These are phyloP conservation scores for Knipowitschia caucasica DNA, from an alignment of 2,797 vertebrate species.

Conservation along the genomic window DNA sequence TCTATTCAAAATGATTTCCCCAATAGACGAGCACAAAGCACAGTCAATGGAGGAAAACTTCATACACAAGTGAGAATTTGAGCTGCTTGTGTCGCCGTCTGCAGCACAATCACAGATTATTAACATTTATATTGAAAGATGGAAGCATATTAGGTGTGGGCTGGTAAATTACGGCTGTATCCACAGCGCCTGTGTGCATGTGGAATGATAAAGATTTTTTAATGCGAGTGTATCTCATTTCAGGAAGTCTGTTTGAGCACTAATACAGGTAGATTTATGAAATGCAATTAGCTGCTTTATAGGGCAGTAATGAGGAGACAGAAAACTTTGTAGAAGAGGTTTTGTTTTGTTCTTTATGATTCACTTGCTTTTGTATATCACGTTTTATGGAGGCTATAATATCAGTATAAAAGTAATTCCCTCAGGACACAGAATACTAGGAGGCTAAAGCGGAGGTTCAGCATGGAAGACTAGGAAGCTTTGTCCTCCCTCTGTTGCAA, in stretches of 20 bases:
- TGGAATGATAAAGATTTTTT: slow-evolving; percentile 18
- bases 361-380: too few species aligned
- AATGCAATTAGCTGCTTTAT: slow-evolving; percentile 24
- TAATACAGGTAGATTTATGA: slow-evolving; percentile 53
- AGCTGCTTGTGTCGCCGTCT: slow-evolving; percentile 35
- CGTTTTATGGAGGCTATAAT: background rate
- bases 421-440: slow-evolving; percentile 29
- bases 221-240: slow-evolving; percentile 46
- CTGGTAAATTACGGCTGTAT: slow-evolving; percentile 63
- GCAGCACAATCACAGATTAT: slow-evolving; percentile 68
- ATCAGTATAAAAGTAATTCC: background rate
- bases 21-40: slow-evolving; percentile 27
- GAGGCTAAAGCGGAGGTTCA: too few species aligned
- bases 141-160: slow-evolving; percentile 67
- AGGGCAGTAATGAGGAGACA: slow-evolving; percentile 28
- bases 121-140: slow-evolving; percentile 76
- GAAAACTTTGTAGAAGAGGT: slow-evolving; percentile 14
- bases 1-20: slow-evolving; percentile 39
- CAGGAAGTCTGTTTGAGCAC: slow-evolving; percentile 41
- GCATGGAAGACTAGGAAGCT: too few species aligned
- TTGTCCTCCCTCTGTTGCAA: too few species aligned
- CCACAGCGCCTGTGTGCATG: slow-evolving; percentile 15
- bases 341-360: too few species aligned
- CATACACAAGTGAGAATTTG: slow-evolving; percentile 39
- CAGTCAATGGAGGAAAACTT: slow-evolving; percentile 19